Evolutionary conservation across 2,888 invertebrate species (phyloP).

Genomic region (Digitonthophagus gazella): DNA sequence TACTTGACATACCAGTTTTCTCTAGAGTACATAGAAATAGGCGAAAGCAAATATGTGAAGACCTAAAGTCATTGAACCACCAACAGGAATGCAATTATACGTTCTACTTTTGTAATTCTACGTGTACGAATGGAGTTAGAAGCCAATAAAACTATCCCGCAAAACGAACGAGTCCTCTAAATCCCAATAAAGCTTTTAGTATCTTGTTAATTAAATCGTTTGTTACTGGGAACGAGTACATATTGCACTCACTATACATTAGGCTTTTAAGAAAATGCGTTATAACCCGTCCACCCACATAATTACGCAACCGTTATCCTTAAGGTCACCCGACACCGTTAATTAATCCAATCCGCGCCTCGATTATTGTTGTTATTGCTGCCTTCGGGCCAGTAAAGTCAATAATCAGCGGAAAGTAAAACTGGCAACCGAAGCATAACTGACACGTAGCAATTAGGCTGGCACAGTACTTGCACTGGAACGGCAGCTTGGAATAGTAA

Average conservation of each 20-base stretch:
- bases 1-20: background rate
- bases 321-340: background rate
- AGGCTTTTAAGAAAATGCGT: background rate
- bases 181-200: background rate
- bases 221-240: background rate
- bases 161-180: background rate
- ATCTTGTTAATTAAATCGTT: background rate
- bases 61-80: background rate
- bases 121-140: background rate
- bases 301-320: background rate
- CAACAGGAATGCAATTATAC: background rate
- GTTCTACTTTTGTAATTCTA: background rate
- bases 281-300: background rate
- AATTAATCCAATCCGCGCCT: background rate
- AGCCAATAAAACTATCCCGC: background rate
- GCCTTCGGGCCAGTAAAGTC: background rate
- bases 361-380: background rate
- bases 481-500: background rate
- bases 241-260: background rate
- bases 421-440: background rate
- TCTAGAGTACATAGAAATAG: background rate
- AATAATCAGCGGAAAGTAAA: background rate
- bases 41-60: background rate
- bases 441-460: background rate
- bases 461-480: background rate